phyloP scores from a whole-genome alignment of 2,113 vertebrate genomes.

The Melanerpes aurifrons region DNA sequence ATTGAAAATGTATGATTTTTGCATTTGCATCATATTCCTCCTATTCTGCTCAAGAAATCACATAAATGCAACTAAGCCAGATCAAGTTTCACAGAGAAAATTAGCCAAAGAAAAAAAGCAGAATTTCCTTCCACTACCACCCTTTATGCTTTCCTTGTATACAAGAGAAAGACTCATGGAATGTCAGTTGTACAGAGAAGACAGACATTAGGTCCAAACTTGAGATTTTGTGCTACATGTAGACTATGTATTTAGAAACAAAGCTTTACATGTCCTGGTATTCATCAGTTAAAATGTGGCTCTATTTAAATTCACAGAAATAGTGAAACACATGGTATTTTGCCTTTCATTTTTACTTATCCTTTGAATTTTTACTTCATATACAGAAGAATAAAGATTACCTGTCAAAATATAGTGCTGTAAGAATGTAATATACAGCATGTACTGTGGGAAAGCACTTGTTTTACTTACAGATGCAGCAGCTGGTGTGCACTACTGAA shows the following conservation, averaged over 20 bases:
- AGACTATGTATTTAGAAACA: not conserved
- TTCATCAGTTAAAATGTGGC: slow-evolving; percentile 21
- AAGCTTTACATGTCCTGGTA: not conserved
- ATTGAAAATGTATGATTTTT: slow-evolving; percentile 68
- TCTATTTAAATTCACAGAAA: slow-evolving; percentile 55
- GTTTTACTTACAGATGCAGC: slow-evolving; percentile 69
- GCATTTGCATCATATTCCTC: slow-evolving; percentile 62
- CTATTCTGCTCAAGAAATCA: slow-evolving; percentile 52
- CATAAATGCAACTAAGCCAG: slow-evolving; percentile 35
- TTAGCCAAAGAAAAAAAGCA: slow-evolving; percentile 52
- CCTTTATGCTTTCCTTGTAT: not conserved
- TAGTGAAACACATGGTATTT: not conserved
- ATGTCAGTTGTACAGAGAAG: not conserved
- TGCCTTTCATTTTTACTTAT: slow-evolving; percentile 55
- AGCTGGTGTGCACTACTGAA: slow-evolving; percentile 72
- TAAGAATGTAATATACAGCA: slow-evolving; percentile 74
- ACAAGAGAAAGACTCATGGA: not conserved
- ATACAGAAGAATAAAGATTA: slow-evolving; percentile 72
- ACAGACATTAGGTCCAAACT: not conserved
- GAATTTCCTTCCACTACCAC: slow-evolving; percentile 12
- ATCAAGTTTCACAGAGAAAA: slow-evolving; percentile 68
- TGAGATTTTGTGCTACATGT: not conserved
- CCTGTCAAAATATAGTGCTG: slow-evolving; percentile 74
- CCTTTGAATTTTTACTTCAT: slow-evolving; percentile 59
- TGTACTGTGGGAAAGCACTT: slow-evolving; percentile 74